phyloP scores from a whole-genome alignment of 2,888 invertebrate genomes.

The Magallana nippona region DNA sequence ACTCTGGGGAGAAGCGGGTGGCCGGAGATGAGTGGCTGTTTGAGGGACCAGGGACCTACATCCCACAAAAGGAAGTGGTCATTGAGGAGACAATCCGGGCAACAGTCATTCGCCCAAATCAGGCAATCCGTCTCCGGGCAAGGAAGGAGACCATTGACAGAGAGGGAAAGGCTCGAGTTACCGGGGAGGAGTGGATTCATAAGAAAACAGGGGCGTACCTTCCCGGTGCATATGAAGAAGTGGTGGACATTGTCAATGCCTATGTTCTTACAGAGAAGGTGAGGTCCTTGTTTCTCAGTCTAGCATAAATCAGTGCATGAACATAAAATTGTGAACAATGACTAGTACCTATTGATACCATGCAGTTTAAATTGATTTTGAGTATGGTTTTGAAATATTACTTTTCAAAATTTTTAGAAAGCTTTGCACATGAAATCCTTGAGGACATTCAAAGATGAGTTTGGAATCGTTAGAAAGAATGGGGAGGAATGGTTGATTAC shows the following conservation, averaged over 20 bases:
- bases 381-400: not conserved
- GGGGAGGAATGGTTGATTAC: constrained; percentile 82
- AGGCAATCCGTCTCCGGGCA: constrained; percentile 81
- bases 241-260: constrained; percentile 81
- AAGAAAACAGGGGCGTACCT: constrained; percentile 81
- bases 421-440: constrained; percentile 81
- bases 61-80: constrained; percentile 81
- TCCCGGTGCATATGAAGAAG: constrained; percentile 82
- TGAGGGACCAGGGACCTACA: constrained; percentile 81
- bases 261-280: constrained; percentile 82
- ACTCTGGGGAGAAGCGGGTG: constrained; percentile 73
- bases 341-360: not conserved
- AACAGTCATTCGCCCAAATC: constrained; percentile 80
- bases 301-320: not conserved
- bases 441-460: constrained; percentile 81
- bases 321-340: not conserved
- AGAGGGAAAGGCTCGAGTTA: constrained; percentile 67
- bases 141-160: constrained; percentile 80
- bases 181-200: constrained; percentile 82
- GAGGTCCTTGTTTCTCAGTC: not conserved
- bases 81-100: constrained; percentile 80
- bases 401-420: constrained; percentile 72
- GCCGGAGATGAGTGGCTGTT: constrained; percentile 82
- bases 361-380: not conserved
- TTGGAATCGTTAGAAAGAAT: constrained; percentile 79